These are phyloP conservation scores for Phoebastria nigripes DNA, from an alignment of 2,797 vertebrate genomes.

Conservation along the genomic window DNA sequence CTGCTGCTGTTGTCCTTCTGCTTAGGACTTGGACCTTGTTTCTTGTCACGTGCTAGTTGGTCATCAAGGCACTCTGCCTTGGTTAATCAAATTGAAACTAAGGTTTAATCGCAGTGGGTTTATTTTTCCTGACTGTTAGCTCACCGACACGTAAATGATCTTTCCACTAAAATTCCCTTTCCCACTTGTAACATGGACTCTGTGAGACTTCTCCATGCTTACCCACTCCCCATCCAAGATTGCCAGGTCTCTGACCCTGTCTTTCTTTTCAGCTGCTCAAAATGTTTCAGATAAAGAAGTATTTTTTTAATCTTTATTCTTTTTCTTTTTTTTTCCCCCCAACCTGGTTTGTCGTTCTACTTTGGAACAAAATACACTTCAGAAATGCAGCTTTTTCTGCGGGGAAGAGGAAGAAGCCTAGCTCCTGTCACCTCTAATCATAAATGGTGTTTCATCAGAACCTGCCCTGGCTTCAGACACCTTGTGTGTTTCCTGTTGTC, in stretches of 20 bases:
- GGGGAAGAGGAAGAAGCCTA: not conserved
- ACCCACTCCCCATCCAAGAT: not conserved
- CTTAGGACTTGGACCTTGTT: not conserved
- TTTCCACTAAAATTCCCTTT: not conserved
- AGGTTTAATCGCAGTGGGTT: not conserved
- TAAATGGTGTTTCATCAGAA: not conserved
- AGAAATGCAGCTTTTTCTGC: not conserved
- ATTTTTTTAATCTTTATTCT: fast-evolving
- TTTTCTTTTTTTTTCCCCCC: fast-evolving
- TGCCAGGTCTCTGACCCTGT: not conserved
- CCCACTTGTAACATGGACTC: not conserved
- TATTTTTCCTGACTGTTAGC: not conserved
- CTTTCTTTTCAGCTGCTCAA: not conserved
- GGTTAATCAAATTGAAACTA: not conserved
- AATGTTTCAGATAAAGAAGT: not conserved
- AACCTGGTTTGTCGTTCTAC: not conserved
- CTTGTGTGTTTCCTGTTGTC: not conserved
- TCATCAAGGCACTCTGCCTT: not conserved
- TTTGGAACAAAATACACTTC: not conserved
- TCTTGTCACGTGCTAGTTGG: not conserved
- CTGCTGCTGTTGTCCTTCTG: not conserved
- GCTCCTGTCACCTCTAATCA: not conserved
- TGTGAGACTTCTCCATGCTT: not conserved
- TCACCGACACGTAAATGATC: fast-evolving
- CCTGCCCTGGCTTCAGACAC: not conserved